Evolutionary conservation across 2,888 invertebrate genomes (phyloP), one percentile per base, ranked within the genome.

Genomic region (Platerodrilus igneus): DNA sequence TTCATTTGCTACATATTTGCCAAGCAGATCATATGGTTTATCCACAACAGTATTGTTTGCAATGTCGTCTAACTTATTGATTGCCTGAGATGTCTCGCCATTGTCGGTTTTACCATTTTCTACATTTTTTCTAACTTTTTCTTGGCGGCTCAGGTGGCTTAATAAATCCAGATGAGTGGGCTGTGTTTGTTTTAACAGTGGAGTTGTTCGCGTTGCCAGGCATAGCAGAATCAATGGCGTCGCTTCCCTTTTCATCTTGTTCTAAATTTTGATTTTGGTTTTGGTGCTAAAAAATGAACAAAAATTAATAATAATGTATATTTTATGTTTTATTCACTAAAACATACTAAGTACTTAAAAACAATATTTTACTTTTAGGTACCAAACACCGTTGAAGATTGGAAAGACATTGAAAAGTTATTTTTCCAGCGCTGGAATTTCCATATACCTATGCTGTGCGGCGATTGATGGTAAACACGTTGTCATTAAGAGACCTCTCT

Each of bases 1-100:
- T 30, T 50, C 47, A 35, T 47, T 36, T 16, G 49, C 50, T 33
- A 52, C 47, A 47, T 43, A 51, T 29, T 43, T 49, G 25, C 51
- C 49, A 20, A 52, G 51, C 37, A 36, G 44, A 23, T 50, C 46
- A 41, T 47, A 51, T 13, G 45, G 47, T 30, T 50, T 50, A 18
- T 50, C 49, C 25, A 37, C 20, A 21, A n/a, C 27, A 19, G 13
- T 38, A 35, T 36, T 31, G 2, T 19, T 19, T 21, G 37, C 28
- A 20, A 37, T 50, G 21, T 41, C 31, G 25, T 47, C 36, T 39
- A 48, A 41, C 34, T 48, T 31, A 19, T 48, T 28, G 32, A 48
- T 48, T 37, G 48, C 35, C 14, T 40, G 20, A 14, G 47, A 29
- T 41, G 45, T 47, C 17, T 45, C 47, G n/a, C n/a, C 25, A 34